Base-by-base conservation (phyloP, 2,113 vertebrate genomes). In the Blennius ocellaris region DNA sequence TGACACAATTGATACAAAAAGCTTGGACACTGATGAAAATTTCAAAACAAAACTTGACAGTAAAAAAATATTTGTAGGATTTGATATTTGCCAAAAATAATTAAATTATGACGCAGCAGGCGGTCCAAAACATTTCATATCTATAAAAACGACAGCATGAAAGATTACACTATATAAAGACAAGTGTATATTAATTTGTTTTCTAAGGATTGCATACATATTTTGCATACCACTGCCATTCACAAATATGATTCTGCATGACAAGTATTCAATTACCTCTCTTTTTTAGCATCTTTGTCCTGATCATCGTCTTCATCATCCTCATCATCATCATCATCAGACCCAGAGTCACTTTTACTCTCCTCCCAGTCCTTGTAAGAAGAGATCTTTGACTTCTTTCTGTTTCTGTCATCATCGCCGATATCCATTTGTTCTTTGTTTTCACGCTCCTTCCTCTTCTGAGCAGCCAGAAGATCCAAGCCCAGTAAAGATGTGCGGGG, bases 341-440 rank as follows among this genome's bases (percentile, higher is more conserved):
- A 97, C 6, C 84, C 94, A 8, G 94, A 94, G 72, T 96, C 97
- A 30, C 96, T 96, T 56, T 89, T 94, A 12, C 76, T 85, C 83
- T 97, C 96, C 43, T 97, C 97, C 96, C 96, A 97, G 88, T 98
- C 97, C 47, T 91, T 95, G 83, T 94, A 97, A 0, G 96, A 97
- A 5, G 94, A 90, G 37, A 96, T 72, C 57, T 94, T 96, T 30
- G 96, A 95, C 71, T 95, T 95, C 82, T 97, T 97, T 6, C 71
- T 90, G 6, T 43, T 68, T 50, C 44, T 72, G 5, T 92, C 92
- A 49, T 94, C 91, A 1, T 67, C 73, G 6, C 85, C 14, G 39
- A 83, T 88, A 37, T 95, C 93, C 1, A 74, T 78, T n/a, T 88
- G 89, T 7, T 92, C 94, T 68, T 94, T 96, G 49, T 90, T 94